These are phyloP conservation scores for Megatriorchis doriae DNA, from an alignment of 2,113 vertebrate species.

Conservation along the genomic window DNA sequence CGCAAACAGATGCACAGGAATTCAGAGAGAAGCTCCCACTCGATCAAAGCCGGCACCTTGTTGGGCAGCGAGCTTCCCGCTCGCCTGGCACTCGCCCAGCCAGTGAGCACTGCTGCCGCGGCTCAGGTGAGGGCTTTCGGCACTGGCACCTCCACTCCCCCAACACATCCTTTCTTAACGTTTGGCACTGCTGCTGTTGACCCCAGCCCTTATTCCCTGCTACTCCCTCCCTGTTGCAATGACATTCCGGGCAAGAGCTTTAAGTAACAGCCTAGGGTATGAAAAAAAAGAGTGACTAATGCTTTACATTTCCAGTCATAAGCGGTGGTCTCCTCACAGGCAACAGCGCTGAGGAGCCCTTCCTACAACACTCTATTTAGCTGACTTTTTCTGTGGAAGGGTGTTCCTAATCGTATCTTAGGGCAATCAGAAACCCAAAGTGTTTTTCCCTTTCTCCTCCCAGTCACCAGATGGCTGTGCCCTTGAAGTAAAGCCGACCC, in stretches of 20 bases:
- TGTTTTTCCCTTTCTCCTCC: not conserved
- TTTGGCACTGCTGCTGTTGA: not conserved
- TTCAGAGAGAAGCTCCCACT: not conserved
- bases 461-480: not conserved
- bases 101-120: fast-evolving
- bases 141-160: not conserved
- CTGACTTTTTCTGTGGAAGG: not conserved
- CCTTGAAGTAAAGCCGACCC: not conserved
- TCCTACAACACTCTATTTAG: not conserved
- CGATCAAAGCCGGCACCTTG: fast-evolving
- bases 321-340: not conserved
- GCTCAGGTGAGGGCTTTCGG: not conserved
- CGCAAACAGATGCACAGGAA: not conserved
- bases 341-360: not conserved
- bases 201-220: conserved; percentile 49
- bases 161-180: not conserved
- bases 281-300: not conserved
- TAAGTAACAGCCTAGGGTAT: not conserved
- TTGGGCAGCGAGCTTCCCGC: fast-evolving
- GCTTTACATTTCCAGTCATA: conserved; percentile 32
- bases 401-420: not conserved
- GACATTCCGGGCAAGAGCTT: not conserved
- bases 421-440: conserved; percentile 7
- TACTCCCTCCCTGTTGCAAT: not conserved
- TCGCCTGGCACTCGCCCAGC: not conserved